Evolutionary conservation across 2,113 vertebrate genomes (phyloP).

Genomic region (Ornithorhynchus anatinus): DNA sequence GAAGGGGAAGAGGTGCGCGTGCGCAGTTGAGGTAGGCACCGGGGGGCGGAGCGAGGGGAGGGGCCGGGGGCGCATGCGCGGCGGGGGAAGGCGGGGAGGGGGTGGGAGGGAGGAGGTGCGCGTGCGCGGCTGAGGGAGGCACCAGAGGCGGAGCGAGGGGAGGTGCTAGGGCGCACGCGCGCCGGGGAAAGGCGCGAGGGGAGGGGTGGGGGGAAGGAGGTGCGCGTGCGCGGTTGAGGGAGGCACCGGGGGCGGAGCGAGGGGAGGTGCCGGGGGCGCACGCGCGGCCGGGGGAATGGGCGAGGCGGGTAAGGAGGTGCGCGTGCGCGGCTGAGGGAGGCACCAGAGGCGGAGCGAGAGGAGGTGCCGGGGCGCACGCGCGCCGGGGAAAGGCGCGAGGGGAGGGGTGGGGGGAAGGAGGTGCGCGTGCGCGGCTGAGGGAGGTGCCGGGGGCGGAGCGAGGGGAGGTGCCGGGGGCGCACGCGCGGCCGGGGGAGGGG

Average conservation of each 20-base stretch:
- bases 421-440: too few species aligned
- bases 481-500: rapidly evolving
- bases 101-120: background rate
- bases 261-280: background rate
- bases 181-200: background rate
- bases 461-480: too few species aligned
- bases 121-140: too few species aligned
- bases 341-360: background rate
- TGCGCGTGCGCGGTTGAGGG: background rate
- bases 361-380: too few species aligned
- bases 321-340: rapidly evolving
- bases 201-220: background rate
- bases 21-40: background rate
- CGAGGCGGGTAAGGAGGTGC: rapidly evolving
- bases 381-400: too few species aligned
- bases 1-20: background rate
- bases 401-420: background rate
- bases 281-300: background rate
- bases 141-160: too few species aligned
- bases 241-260: background rate
- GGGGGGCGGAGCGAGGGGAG: background rate
- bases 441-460: too few species aligned
- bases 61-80: background rate
- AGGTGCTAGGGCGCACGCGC: too few species aligned
- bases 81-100: background rate